Conservation (phyloP, 2,797 vertebrate species). For the Rhinophrynus dorsalis region DNA sequence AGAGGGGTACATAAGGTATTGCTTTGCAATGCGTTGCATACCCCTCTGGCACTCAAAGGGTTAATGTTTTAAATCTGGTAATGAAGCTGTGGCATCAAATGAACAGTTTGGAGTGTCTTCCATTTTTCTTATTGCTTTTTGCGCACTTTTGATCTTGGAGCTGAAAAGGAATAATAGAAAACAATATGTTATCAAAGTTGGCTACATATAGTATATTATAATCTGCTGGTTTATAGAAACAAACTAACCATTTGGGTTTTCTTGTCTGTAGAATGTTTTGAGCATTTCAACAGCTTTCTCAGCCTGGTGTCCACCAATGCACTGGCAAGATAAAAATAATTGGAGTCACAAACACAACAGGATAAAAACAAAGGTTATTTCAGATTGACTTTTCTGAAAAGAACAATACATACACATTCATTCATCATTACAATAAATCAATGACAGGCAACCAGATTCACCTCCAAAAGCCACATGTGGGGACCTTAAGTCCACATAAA, state of each 20-base stretch:
- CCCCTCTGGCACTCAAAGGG: too few relatives aligned
- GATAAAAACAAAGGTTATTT: too few relatives aligned
- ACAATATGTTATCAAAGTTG: too few relatives aligned
- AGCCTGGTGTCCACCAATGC: slow-evolving; percentile 81
- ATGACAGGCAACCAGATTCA: too few relatives aligned
- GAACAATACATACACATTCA: too few relatives aligned
- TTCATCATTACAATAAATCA: too few relatives aligned
- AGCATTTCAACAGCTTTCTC: slow-evolving; percentile 89
- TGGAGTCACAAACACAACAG: neutral
- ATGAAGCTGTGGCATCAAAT: neutral
- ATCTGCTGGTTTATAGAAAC: neutral
- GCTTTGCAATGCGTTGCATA: too few relatives aligned
- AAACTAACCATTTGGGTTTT: slow-evolving; percentile 91
- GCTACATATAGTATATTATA: slow-evolving; percentile 11
- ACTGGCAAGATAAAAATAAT: slow-evolving; percentile 68
- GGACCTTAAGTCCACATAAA: too few relatives aligned
- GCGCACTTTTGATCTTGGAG: slow-evolving; percentile 86
- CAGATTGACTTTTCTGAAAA: too few relatives aligned
- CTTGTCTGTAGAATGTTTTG: slow-evolving; percentile 92
- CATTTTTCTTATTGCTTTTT: slow-evolving; percentile 72
- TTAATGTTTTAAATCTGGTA: too few relatives aligned
- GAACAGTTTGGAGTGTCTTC: neutral
- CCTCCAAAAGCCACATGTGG: too few relatives aligned
- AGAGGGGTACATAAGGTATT: too few relatives aligned
- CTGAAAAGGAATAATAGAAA: slow-evolving; percentile 63